Evolutionary conservation across 2,888 invertebrate species (phyloP), one percentile per base, ranked within the genome.

Genomic region (Monoplex corrugatus): DNA sequence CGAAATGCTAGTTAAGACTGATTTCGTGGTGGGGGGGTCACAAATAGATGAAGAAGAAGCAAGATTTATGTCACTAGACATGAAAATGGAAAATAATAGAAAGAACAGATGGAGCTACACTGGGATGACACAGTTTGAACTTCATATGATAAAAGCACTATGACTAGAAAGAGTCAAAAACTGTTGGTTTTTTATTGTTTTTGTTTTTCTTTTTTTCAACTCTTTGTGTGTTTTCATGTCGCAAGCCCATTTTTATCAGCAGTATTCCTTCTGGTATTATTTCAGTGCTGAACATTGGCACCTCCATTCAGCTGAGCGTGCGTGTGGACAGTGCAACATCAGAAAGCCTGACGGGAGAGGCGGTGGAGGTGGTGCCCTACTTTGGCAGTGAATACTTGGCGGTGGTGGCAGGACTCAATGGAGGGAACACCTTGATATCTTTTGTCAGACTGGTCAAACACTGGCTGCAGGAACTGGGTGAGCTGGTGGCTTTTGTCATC

Each of bases 351-450:
- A 38, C 45, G 35, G 86, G 92, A 13, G 93, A 92, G 84, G 97
- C 97, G 87, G 96, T 98, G 45, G 97, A 98, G 63, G 94, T 94
- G 89, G 95, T 95, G 96, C 96, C 96, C 0, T 98, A 98, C 96
- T 98, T 98, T 95, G 96, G 97, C 88, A 97, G 97, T 40, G 97
- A 97, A n/a, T 94, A 94, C 87, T 90, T 98, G 88, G 98, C 98
- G 8, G 98, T 98, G 10, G 98, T 98, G 28, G 98, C 98, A 83
- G 98, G 98, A n/a, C 96, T 98, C 80, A 98, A 98, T 95, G 98
- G 96, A 97, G 91, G 98, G 97, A 98, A 98, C 96, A 97, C 97
- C 23, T 96, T 98, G 35, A 97, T 98, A 1, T 97, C 97, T 8
- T 98, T 98, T 96, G 98, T 98, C 0, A 97, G 97, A 94, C 98